Evolutionary conservation across 2,888 invertebrate species (phyloP).

Genomic region (Latrodectus elegans): DNA sequence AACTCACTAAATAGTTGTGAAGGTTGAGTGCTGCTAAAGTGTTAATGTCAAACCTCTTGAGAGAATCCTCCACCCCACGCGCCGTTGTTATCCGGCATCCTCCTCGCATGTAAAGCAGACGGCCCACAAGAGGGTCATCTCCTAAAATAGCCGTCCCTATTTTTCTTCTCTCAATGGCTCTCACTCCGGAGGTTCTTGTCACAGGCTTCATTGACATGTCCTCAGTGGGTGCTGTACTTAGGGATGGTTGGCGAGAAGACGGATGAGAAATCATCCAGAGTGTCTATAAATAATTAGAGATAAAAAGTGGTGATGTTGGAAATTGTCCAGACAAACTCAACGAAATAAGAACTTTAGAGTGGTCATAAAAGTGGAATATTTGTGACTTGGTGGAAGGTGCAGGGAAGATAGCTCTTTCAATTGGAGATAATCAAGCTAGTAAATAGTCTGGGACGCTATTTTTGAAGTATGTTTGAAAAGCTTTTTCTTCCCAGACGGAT

Average conservation of each 20-base stretch:
- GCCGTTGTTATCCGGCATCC: slow-evolving; percentile 4
- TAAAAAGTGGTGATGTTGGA: not conserved
- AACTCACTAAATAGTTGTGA: slow-evolving; percentile 62
- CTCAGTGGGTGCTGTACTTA: slow-evolving; percentile 9
- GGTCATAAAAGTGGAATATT: not conserved
- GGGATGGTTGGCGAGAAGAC: slow-evolving; percentile 7
- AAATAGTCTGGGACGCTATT: too few species aligned
- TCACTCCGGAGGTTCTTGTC: slow-evolving; percentile 27
- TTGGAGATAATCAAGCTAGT: too few species aligned
- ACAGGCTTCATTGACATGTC: slow-evolving; percentile 39
- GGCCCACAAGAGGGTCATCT: slow-evolving; percentile 54
- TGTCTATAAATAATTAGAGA: slow-evolving; percentile 2
- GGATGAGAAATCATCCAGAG: not conserved
- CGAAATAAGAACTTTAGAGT: not conserved
- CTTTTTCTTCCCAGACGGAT: too few species aligned
- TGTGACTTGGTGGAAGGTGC: not conserved
- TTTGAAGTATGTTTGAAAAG: too few species aligned
- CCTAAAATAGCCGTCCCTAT: slow-evolving; percentile 44
- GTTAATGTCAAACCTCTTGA: slow-evolving; percentile 55
- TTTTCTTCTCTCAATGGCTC: slow-evolving; percentile 31
- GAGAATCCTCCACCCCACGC: slow-evolving; percentile 14
- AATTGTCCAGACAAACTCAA: not conserved
- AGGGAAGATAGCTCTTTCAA: too few species aligned
- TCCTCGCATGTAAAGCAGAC: slow-evolving; percentile 59
- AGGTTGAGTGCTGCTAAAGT: slow-evolving; percentile 61